Percentiles rank a stretch among this genome's conserved stretches.
phyloP scores from a whole-genome alignment of 2,797 vertebrate genomes.

The Pantherophis vulpinus region DNA sequence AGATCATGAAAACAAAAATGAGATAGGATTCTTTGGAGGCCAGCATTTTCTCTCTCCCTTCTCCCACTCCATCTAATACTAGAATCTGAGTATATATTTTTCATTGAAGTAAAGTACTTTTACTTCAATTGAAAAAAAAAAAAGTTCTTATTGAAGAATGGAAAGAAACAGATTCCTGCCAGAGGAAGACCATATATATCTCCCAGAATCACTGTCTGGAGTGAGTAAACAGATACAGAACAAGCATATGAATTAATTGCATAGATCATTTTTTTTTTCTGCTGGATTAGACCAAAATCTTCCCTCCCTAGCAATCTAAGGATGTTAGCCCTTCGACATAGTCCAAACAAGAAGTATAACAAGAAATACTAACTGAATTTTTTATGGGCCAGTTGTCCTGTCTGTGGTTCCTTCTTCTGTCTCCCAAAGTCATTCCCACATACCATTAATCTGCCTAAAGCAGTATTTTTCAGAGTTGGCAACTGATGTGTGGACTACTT shows the following conservation, averaged over 20 bases:
- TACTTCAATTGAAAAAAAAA: neutral
- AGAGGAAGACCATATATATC: neutral
- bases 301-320: neutral
- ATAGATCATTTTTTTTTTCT: no score
- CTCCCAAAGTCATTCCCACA: neutral
- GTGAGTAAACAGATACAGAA: fast-evolving
- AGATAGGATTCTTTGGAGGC: neutral
- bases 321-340: neutral
- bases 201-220: neutral
- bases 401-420: neutral
- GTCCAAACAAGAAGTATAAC: neutral
- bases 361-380: neutral
- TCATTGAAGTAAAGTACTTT: neutral
- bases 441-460: neutral
- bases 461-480: neutral
- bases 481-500: neutral
- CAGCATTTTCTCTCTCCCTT: neutral
- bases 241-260: neutral
- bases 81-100: neutral
- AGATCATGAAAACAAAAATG: slow-evolving; percentile 20
- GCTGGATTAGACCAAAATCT: neutral
- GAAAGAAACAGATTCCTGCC: neutral
- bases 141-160: neutral
- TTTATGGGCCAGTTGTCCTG: neutral
- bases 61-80: neutral